Evolutionary conservation across 2,113 vertebrate species (phyloP), one percentile per base, ranked within the genome.

Genomic region (Grammomys dolichurus): DNA sequence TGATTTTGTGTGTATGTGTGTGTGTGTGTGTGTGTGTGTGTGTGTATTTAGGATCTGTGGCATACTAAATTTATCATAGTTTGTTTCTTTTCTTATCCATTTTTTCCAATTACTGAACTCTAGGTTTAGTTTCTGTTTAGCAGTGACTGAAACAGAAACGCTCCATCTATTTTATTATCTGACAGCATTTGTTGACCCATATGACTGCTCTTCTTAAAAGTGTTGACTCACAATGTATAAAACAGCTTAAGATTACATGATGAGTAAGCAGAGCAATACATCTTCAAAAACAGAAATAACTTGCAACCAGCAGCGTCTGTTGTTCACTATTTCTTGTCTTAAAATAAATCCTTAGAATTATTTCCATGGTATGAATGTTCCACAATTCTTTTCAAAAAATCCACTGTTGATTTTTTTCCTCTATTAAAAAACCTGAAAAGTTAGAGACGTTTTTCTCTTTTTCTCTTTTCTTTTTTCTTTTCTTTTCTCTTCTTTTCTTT

Each of bases 391-490:
- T 33, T 56, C 75, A 36, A 77, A 77, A 40, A 5, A 69, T 13
- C 72, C 43, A 46, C 20, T 76, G 12, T 94, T 90, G 40, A 40
- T 78, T 87, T 93, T 81, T 95, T 54, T 19, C 67, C 78, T 85
- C 58, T 43, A 40, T 65, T 94, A 58, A 16, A 90, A 93, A 88
- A 78, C 16, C 40, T 92, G 43, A 58, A 88, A 87, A 76, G 12
- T 46, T 92, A 43, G 17, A 1, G 8, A 7, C 48, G 51, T 26
- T 76, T 92, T 77, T 67, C 16, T 96, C 11, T 88, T 58, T 91
- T 8, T 11, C 9, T 10, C 12, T 12, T 31, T 12, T 67, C 16
- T 16, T 12, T 56, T 56, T 56, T 56, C 24, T 9, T 9, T 28
- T 28, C 1, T 65, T 28, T 8, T 85, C 43, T 24, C 90, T 86